A percentile compares a stretch with the other conserved stretches of the same genome.
Conservation (phyloP, 2,113 vertebrate species). For the Steatornis caripensis region DNA sequence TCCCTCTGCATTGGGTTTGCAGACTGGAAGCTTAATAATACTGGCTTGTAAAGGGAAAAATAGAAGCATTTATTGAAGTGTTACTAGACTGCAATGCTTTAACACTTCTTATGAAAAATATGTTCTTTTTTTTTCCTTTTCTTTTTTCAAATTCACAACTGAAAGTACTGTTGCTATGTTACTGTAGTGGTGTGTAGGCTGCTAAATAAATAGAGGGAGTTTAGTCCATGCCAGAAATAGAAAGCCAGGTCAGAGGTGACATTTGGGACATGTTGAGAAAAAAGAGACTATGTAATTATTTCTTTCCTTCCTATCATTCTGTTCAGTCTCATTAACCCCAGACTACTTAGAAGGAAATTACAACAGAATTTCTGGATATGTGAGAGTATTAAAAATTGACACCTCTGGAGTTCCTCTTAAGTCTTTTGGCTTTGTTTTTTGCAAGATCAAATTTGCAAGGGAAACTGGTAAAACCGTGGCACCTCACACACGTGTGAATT, state of each 20-base stretch:
- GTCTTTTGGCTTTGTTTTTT: neutral
- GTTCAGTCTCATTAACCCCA: conserved; percentile 13
- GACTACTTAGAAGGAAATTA: conserved; percentile 28
- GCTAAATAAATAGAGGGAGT: conserved; percentile 66
- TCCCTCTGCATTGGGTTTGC: neutral
- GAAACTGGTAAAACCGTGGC: neutral
- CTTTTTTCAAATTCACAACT: conserved; percentile 37
- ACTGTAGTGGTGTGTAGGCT: conserved; percentile 64
- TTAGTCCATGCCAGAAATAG: conserved; percentile 63
- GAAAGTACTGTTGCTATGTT: conserved; percentile 64
- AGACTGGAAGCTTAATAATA: neutral
- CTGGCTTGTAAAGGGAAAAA: neutral
- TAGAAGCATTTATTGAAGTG: neutral
- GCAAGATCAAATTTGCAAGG: neutral
- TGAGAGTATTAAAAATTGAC: neutral
- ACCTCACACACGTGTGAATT: neutral
- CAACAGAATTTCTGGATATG: neutral
- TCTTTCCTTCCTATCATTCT: conserved; percentile 57
- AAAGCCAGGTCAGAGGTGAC: conserved; percentile 63
- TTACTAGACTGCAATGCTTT: conserved; percentile 1
- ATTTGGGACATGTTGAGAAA: conserved; percentile 49
- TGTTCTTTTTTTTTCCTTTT: neutral
- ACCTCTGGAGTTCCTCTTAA: neutral
- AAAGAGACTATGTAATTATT: conserved; percentile 43
- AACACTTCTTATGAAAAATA: conserved; percentile 3